Conservation (phyloP, 2,797 vertebrate genomes). For the Danio choprae region DNA sequence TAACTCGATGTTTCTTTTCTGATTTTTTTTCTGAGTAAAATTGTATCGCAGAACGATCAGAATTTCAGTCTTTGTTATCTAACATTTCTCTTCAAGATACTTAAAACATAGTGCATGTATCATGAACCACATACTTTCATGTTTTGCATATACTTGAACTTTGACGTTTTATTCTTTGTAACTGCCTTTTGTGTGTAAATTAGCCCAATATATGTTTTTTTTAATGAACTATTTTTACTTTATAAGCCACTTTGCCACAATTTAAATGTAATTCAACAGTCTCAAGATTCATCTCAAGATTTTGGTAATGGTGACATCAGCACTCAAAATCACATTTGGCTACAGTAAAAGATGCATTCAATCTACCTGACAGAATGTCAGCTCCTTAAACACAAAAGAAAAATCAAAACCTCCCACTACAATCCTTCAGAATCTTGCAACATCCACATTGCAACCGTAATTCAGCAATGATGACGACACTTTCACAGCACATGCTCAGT, state of each 20-base stretch:
- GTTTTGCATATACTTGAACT: background rate
- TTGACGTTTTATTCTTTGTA: background rate
- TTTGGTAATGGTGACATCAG: background rate
- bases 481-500: constrained; percentile 9
- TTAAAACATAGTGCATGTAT: background rate
- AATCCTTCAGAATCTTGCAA: background rate
- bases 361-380: background rate
- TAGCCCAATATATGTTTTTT: background rate
- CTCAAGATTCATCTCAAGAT: background rate
- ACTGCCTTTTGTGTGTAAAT: background rate
- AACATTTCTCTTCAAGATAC: background rate
- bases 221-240: background rate
- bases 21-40: too few relatives aligned
- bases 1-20: too few relatives aligned
- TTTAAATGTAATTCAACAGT: background rate
- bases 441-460: background rate
- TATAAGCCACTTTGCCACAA: background rate
- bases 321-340: background rate
- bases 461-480: background rate
- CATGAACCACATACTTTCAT: background rate
- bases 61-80: background rate
- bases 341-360: background rate
- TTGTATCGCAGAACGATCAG: too few relatives aligned
- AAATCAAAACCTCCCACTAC: background rate
- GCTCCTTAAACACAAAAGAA: background rate